Evolutionary conservation across 2,797 vertebrate species (phyloP).

Genomic region (Discoglossus pictus): DNA sequence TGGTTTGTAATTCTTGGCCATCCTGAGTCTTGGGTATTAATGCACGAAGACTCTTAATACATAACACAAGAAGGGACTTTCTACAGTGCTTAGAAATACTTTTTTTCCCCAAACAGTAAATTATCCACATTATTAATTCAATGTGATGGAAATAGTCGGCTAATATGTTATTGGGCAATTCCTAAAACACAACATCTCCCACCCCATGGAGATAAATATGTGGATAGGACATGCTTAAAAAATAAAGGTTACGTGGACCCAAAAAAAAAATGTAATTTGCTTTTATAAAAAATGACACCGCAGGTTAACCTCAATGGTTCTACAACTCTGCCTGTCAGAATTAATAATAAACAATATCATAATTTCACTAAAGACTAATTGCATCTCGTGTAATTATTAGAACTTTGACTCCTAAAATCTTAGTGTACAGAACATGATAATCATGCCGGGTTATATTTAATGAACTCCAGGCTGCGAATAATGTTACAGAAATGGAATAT

Average conservation of each 20-base stretch:
- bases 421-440: constrained; percentile 13
- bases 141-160: constrained; percentile 28
- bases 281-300: constrained; percentile 1
- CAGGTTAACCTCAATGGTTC: background rate
- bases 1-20: background rate
- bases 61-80: constrained; percentile 5
- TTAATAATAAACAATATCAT: constrained; percentile 36
- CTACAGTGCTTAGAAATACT: background rate
- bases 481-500: too few species aligned
- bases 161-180: constrained; percentile 52
- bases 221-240: constrained; percentile 13
- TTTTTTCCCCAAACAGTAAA: constrained; percentile 25
- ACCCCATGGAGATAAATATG: constrained; percentile 29
- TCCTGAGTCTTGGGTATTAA: background rate
- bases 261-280: constrained; percentile 14
- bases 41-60: background rate
- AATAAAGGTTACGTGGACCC: constrained; percentile 5
- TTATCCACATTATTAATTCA: constrained; percentile 49
- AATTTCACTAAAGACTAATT: constrained; percentile 9
- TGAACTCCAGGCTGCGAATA: too few species aligned
- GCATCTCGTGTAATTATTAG: constrained; percentile 18
- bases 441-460: constrained; percentile 14
- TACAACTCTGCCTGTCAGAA: constrained; percentile 9
- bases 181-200: constrained; percentile 17
- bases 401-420: constrained; percentile 14